phyloP scores from a whole-genome alignment of 2,888 invertebrate species.

The Clusia tigrina region DNA sequence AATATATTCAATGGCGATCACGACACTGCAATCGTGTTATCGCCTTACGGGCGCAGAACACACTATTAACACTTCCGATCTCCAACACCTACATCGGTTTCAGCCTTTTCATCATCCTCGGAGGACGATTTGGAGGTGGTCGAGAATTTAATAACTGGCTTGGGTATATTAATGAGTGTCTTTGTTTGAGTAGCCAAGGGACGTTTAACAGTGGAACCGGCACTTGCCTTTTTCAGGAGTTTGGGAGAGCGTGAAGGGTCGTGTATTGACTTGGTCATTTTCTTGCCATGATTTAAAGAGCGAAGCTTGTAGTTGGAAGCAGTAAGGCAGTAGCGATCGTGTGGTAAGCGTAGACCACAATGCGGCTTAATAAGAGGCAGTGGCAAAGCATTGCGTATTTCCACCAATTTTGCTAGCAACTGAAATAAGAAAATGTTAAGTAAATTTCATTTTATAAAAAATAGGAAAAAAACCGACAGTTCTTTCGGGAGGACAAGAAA shows the following conservation, averaged over 20 bases:
- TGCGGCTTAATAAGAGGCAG: conserved; percentile 93
- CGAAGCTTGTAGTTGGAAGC: conserved; percentile 81
- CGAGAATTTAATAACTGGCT: conserved; percentile 79
- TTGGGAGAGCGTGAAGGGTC: conserved; percentile 63
- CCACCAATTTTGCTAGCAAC: conserved; percentile 83
- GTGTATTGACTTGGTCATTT: conserved; percentile 65
- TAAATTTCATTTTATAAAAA: too few species aligned
- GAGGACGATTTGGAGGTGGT: conserved; percentile 68
- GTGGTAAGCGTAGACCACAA: conserved; percentile 90
- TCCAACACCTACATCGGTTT: too few species aligned
- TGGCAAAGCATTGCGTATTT: conserved; percentile 86
- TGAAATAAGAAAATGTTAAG: too few species aligned
- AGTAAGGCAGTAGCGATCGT: conserved; percentile 91
- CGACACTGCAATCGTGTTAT: conserved; percentile 90
- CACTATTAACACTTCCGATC: conserved; percentile 72
- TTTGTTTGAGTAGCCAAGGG: conserved; percentile 65
- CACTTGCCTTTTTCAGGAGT: conserved; percentile 51
- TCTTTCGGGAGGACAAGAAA: conserved; percentile 89
- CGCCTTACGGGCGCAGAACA: conserved; percentile 75
- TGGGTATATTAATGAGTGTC: conserved; percentile 75
- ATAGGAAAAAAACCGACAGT: conserved; percentile 79
- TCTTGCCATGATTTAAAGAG: conserved; percentile 61
- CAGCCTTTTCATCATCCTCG: too few species aligned
- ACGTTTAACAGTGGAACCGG: conserved; percentile 48
- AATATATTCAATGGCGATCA: conserved; percentile 94